Evolutionary conservation across 2,113 vertebrate genomes (phyloP).

Genomic region (Sorex fumeus): DNA sequence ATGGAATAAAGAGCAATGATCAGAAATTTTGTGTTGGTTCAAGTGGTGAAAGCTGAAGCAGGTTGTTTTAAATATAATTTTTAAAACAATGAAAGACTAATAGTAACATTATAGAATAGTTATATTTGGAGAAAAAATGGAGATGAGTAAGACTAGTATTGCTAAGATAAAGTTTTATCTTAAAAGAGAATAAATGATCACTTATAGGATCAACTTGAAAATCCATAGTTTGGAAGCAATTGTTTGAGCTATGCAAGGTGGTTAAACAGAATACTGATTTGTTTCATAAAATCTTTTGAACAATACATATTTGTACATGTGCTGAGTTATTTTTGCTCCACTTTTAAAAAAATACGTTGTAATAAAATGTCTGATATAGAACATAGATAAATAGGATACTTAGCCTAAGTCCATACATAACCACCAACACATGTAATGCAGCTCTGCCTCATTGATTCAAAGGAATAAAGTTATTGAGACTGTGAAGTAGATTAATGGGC

Average conservation of each 20-base stretch:
- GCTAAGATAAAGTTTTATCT: neutral
- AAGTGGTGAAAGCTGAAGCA: neutral
- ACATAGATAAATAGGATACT: neutral
- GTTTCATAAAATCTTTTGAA: neutral
- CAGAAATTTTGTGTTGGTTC: neutral
- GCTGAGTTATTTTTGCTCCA: neutral
- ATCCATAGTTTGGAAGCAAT: neutral
- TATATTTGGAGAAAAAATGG: constrained; percentile 17
- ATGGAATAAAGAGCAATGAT: neutral
- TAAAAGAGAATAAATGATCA: neutral
- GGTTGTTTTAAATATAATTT: constrained; percentile 9
- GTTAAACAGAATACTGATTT: constrained; percentile 10
- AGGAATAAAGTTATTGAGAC: constrained; percentile 75
- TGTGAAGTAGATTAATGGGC: constrained; percentile 82
- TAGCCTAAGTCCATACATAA: constrained; percentile 4
- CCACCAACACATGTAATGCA: constrained; percentile 29
- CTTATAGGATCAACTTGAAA: neutral
- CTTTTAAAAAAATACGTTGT: neutral
- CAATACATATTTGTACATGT: neutral
- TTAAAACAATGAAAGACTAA: neutral
- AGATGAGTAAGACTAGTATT: neutral
- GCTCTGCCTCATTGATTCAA: constrained; percentile 80
- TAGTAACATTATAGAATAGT: constrained; percentile 11
- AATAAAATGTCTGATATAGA: constrained; percentile 44
- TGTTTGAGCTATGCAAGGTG: neutral